Base-by-base conservation (phyloP, 2,797 vertebrate genomes). In the Ctenopoma multispine region DNA sequence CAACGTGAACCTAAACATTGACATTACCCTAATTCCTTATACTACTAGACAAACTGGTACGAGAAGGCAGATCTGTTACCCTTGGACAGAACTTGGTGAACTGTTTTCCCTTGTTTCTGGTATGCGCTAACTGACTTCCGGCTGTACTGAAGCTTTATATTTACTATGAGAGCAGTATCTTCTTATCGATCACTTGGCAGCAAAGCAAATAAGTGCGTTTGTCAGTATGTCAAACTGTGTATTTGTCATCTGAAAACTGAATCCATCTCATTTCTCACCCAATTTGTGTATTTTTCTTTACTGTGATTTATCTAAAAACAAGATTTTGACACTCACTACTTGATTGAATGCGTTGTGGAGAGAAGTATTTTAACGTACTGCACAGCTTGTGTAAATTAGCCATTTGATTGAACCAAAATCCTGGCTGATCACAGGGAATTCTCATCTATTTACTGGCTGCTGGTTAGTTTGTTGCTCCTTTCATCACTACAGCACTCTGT, bases 401-500 rank as follows among this genome's bases (percentile, higher is more conserved):
- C 4, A 41, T 69, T 48, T 72, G 63, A 85, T 49, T 77, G 72
- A 82, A 78, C 17, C 55, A 11, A 71, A 76, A 50, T 49, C 17
- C 50, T 1, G 17, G 23, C 69, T 66, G 58, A 87, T 87, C 57
- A 72, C 67, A 58, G 74, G 72, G 47, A 83, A 68, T 75, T 78
- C 69, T 70, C 67, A 47, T 82, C 80, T 87, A 77, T 87, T 87
- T 80, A 80, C 77, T 48, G 73, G 63, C 66, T 49, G 43, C 69
- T 68, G 63, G 62, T 79, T 83, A 64, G 71, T 81, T 81, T 68
- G 72, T 80, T 80, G 75, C 69, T 75, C 57, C 60, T 68, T 80
- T 75, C 50, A 69, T 74, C 60, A 54, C 9, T 46, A 21, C 58
- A 31, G 4, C 6, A 15, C 44, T 57, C 29, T 23, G 54, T 69